Evolutionary conservation across 2,797 vertebrate species (phyloP).

Genomic region (Numenius phaeopus): DNA sequence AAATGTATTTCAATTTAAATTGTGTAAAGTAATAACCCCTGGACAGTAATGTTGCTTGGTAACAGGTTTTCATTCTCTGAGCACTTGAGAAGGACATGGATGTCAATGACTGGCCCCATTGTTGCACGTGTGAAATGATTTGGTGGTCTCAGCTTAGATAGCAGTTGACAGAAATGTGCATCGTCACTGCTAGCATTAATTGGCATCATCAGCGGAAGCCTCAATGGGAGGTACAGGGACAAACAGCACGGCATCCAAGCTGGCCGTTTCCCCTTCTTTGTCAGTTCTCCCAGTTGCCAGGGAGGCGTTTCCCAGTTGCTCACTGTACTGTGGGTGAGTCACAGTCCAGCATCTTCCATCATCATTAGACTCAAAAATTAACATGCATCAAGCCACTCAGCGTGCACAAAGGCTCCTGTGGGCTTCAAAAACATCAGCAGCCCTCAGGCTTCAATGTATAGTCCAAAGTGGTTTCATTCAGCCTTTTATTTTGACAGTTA

Average conservation of each 20-base stretch:
- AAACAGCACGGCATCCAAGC: fast-evolving
- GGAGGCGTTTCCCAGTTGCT: not conserved
- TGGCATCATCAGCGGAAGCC: not conserved
- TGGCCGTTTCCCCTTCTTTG: not conserved
- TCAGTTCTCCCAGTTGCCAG: not conserved
- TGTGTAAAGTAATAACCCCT: not conserved
- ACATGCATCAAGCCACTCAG: not conserved
- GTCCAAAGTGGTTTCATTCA: slow-evolving; percentile 4
- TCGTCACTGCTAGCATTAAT: fast-evolving
- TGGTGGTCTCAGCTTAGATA: not conserved
- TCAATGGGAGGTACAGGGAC: fast-evolving
- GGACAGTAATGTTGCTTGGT: not conserved
- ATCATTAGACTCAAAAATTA: not conserved
- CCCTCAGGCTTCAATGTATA: not conserved
- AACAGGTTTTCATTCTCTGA: not conserved
- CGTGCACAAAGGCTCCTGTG: not conserved
- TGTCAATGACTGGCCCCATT: not conserved
- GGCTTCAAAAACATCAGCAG: not conserved
- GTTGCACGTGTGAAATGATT: fast-evolving
- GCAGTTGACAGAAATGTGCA: not conserved
- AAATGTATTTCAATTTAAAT: not conserved
- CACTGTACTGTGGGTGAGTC: not conserved
- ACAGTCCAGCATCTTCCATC: not conserved
- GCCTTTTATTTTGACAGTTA: slow-evolving; percentile 34
- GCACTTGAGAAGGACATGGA: not conserved